Conservation (phyloP, 2,113 vertebrate genomes). For the Strix aluco region DNA sequence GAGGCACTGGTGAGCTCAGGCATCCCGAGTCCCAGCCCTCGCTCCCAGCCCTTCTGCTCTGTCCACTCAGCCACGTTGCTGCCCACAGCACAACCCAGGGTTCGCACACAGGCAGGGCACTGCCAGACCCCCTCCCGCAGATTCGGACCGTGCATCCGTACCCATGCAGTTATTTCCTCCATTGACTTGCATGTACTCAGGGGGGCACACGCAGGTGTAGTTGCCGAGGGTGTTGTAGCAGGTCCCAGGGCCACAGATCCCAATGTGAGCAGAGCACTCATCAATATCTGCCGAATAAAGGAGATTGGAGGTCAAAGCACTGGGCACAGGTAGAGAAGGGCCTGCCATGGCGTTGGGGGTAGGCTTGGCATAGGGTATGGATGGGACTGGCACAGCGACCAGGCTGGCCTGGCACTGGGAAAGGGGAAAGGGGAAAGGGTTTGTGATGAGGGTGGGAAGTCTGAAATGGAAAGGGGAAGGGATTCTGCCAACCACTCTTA, state of each 20-base stretch:
- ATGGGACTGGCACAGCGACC: neutral
- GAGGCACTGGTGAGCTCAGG: neutral
- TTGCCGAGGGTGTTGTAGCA: slow-evolving; percentile 95
- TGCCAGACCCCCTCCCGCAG: neutral
- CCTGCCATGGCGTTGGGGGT: rapidly evolving
- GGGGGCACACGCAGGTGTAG: slow-evolving; percentile 93
- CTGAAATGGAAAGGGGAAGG: neutral
- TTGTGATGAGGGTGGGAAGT: neutral
- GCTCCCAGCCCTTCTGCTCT: neutral
- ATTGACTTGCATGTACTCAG: slow-evolving; percentile 93
- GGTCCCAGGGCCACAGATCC: slow-evolving; percentile 90
- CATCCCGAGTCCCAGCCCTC: neutral
- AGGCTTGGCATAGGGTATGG: neutral
- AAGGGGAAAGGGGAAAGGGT: neutral
- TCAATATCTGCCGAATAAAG: slow-evolving; percentile 81
- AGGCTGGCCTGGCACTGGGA: neutral
- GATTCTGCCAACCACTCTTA: neutral
- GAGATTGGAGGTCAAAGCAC: neutral
- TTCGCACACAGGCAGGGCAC: neutral
- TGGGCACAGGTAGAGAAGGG: rapidly evolving
- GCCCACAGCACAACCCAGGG: neutral
- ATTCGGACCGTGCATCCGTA: slow-evolving; percentile 14
- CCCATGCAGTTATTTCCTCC: slow-evolving; percentile 94
- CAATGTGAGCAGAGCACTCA: slow-evolving; percentile 85
- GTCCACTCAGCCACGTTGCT: rapidly evolving